phyloP scores from a whole-genome alignment of 2,888 invertebrate species.

The Lutraria lutraria region DNA sequence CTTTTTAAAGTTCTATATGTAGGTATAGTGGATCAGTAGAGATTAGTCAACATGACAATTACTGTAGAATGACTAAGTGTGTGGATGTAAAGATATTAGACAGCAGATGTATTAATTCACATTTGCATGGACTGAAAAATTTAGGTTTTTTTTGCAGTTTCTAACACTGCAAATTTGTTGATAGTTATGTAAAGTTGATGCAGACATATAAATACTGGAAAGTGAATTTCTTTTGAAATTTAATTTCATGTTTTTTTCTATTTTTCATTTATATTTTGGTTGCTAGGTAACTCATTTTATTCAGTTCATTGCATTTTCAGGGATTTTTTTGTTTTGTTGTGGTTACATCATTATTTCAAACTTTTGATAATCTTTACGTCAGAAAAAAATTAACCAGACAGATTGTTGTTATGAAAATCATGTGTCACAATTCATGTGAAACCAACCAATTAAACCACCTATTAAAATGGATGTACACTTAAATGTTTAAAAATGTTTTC shows the following conservation, averaged over 20 bases:
- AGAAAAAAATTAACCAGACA: background rate
- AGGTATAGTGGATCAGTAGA: background rate
- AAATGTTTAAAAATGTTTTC: background rate
- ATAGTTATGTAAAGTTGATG: background rate
- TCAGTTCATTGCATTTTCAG: background rate
- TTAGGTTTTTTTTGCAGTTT: background rate
- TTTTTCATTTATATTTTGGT: background rate
- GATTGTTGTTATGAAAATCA: background rate
- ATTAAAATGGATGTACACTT: background rate
- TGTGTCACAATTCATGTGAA: background rate
- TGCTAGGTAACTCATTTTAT: background rate
- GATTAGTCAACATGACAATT: background rate
- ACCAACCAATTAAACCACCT: background rate
- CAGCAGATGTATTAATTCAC: background rate
- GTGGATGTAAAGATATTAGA: background rate
- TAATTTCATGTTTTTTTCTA: background rate
- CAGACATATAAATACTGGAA: background rate
- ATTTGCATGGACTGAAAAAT: background rate
- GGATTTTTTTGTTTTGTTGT: background rate
- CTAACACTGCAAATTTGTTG: background rate
- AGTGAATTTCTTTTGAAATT: background rate
- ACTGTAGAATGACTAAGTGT: background rate
- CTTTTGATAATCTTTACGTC: background rate
- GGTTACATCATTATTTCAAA: background rate
- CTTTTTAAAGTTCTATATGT: background rate